Base-by-base conservation (phyloP, 2,113 vertebrate genomes). In the Tiliqua scincoides region DNA sequence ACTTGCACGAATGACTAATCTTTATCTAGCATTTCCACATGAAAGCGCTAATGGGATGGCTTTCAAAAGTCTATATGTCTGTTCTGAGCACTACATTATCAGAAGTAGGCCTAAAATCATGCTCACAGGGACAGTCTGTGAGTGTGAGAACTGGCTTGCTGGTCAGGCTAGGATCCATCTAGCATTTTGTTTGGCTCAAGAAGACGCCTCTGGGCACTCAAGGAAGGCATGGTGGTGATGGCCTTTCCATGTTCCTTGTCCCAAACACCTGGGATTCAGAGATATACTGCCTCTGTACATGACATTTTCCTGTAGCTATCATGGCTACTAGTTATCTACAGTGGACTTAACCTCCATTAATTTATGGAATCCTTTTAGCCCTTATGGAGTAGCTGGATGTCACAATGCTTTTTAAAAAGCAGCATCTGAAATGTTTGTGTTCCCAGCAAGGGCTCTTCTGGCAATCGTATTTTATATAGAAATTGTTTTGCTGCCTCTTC, bases 1-100 rank as follows among this genome's bases (percentile, higher is more conserved):
- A 62, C 23, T 27, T 37, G 40, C 59, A 59, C 37, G 59, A 21
- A 63, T 79, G 35, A 65, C 78, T 63, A 63, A 63, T 63, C 32
- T 79, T 79, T 65, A 61, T 63, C 63, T 63, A 72, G 32, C 65
- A 65, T 80, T 67, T 65, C 79, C 40, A 48, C 61, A 80, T 80
- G 62, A 80, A 67, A 17, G 20, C 37, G 65, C 40, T n/a, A 4
- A 15, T 67, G 37, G n/a, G 62, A 67, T 80, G 61, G 61, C 27
- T 80, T 67, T 80, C 40, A 65, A 48, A 80, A 80, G 25, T 43
- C 15, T 43, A 25, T 67, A 27, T 67, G n/a, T 40, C 7, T 27
- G 32, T n/a, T 71, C 52, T 3, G 71, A 37, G 23, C 71, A 25
- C 57, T 71, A 37, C 54, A 4, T 20, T 32, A 82, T 71, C 79